Evolutionary conservation across 2,888 invertebrate genomes (phyloP), one percentile per base, ranked within the genome.

Genomic region (Cryptocephalus primarius): DNA sequence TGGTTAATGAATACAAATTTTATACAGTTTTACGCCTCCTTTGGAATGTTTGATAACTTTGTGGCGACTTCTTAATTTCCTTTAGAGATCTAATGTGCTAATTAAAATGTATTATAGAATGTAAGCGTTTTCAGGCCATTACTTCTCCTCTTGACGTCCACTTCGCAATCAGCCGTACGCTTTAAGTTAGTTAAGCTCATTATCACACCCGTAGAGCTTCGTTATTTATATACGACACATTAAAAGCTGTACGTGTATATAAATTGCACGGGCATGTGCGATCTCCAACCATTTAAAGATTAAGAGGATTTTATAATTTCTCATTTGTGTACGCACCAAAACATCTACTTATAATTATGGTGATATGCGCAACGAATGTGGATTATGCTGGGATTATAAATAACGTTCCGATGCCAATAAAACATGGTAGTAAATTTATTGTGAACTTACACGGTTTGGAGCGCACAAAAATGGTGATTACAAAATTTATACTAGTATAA

Each of bases 131-230:
- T 22, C 22, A 22, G 22, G 22, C 22, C 22, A 22, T 22, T 22
- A 22, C 22, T 22, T 22, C 22, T 22, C 22, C 22, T 22, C 22
- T 22, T 22, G 22, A 22, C 22, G 22, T 65, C 22, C 62, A 56
- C 59, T 57, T 58, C 63, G 66, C 66, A 68, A 68, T 68, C 67
- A 67, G 66, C 66, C 67, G 67, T 67, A 67, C 67, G 67, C 67
- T 67, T 68, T 69, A 67, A 67, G 66, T 67, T 67, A 62, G 67
- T 67, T 69, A 67, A 66, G 67, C 65, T 68, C 67, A 68, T 68
- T 68, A 68, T 67, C 66, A 66, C 65, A 67, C 67, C 66, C 59
- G 65, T 61, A 55, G 63, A 65, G 64, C 62, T 62, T 64, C 57
- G 64, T 67, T 66, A 67, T 67, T 66, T 67, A 65, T 67, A 63